Evolutionary conservation across 1,140 invertebrate species (phyloP).

Genomic region (Pseudomyrmex cubaensis): DNA sequence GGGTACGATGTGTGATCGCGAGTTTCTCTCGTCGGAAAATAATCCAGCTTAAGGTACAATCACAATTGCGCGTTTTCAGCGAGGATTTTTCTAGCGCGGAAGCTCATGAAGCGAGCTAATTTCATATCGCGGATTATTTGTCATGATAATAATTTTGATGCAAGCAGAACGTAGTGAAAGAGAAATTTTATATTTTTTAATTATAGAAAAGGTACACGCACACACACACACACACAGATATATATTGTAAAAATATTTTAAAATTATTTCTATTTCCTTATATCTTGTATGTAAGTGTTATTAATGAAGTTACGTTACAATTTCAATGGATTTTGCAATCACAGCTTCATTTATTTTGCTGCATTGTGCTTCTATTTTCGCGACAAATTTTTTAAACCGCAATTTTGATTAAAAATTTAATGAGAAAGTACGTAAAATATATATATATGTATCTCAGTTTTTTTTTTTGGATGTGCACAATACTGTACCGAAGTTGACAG

Average conservation of each 20-base stretch:
- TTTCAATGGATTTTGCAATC: neutral
- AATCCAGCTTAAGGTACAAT: conserved; percentile 45
- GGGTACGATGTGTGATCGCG: conserved; percentile 13
- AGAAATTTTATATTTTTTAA: neutral
- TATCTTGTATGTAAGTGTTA: neutral
- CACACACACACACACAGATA: no score
- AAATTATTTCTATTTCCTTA: no score
- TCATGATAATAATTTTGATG: neutral
- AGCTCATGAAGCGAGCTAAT: conserved; percentile 6
- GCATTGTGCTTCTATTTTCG: neutral
- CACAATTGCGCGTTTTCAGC: conserved; percentile 10
- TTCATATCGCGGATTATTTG: conserved; percentile 16
- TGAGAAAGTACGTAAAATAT: no score
- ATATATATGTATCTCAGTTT: neutral
- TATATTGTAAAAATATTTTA: no score
- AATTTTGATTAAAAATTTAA: neutral
- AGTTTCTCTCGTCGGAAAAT: conserved; percentile 20
- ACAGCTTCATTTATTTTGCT: neutral
- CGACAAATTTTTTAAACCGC: neutral
- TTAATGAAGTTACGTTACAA: neutral
- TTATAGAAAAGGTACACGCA: no score
- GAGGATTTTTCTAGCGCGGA: neutral
- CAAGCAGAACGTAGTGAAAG: neutral
- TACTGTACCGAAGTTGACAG: conserved; percentile 49
- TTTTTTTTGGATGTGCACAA: neutral